Base-by-base conservation (phyloP, 2,113 vertebrate genomes). In the Montifringilla adamsi region DNA sequence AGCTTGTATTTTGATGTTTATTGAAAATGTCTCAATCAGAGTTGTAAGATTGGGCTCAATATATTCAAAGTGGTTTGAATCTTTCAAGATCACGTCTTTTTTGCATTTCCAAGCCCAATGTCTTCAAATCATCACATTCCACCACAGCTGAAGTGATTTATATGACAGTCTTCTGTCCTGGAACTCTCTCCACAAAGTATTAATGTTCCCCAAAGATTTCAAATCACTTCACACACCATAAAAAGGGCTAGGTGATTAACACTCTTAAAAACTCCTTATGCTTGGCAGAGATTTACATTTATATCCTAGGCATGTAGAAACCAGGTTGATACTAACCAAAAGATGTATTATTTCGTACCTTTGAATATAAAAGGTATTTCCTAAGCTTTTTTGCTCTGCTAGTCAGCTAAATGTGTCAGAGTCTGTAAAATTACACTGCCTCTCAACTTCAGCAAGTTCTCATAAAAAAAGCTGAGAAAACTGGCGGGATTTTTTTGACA, bases 241-340 rank as follows among this genome's bases (percentile, higher is more conserved):
- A 95, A 96, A 95, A 84, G 27, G 59, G n/a, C 58, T 73, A 43
- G 41, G 67, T 70, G 78, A 97, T 95, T 95, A 96, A 91, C 67
- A 80, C 63, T 60, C 59, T 91, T 87, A 83, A 83, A 83, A 90
- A 66, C 16, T 73, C n/a, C 87, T 87, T 73, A 62, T 58, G 55
- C 86, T 88, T 93, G 58, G 70, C 67, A 85, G 73, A 80, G 93
- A 76, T 62, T 95, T 91, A 80, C 43, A 74, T 95, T 95, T 77
- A 79, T 76, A 94, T 85, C 87, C 43, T n/a, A 58, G 15, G 59
- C 70, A 63, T 77, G 70, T 50, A 66, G 78, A 80, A 93, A 78
- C 28, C 75, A 63, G 59, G 62, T 19, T 90, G 87, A 93, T 67
- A 39, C 20, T 78, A 94, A 59, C 62, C 19, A 58, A 19, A 49